A percentile compares a stretch with the other conserved stretches of the same genome.
Evolutionary conservation across 2,113 vertebrate genomes (phyloP).

Genomic region (Odocoileus hemionus): DNA sequence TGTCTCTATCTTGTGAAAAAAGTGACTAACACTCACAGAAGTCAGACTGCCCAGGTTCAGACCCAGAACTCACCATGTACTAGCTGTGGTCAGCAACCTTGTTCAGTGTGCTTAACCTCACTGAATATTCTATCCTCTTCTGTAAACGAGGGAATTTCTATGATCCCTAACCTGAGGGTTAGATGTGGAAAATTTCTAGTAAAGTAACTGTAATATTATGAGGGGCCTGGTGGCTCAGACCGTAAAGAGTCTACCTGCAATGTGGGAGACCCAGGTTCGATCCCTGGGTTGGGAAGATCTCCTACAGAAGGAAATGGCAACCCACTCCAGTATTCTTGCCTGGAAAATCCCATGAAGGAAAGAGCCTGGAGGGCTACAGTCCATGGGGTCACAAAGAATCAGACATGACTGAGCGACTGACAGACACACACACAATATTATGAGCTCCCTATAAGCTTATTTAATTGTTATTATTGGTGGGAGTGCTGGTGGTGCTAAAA

Average conservation of each 20-base stretch:
- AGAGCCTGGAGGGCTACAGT: neutral
- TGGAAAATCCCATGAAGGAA: neutral
- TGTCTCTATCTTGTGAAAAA: neutral
- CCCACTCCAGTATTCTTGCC: neutral
- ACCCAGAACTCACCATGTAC: neutral
- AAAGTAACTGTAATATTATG: neutral
- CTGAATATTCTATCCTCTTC: neutral
- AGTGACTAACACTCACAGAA: neutral
- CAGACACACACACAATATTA: neutral
- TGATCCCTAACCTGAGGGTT: neutral
- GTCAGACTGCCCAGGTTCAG: neutral
- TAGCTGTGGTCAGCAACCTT: neutral
- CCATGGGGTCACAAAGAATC: neutral
- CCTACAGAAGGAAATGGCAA: neutral
- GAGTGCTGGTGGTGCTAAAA: neutral
- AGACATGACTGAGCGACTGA: neutral
- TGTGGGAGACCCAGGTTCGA: neutral
- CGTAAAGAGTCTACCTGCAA: neutral
- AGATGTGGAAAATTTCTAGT: neutral
- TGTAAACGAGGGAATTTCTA: neutral
- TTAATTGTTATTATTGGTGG: neutral
- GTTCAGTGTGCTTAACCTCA: neutral
- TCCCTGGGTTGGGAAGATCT: neutral
- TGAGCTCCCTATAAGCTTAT: neutral
- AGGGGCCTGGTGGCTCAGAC: neutral